Evolutionary conservation across 2,888 invertebrate species (phyloP).

Genomic region (Campoletis raptor): DNA sequence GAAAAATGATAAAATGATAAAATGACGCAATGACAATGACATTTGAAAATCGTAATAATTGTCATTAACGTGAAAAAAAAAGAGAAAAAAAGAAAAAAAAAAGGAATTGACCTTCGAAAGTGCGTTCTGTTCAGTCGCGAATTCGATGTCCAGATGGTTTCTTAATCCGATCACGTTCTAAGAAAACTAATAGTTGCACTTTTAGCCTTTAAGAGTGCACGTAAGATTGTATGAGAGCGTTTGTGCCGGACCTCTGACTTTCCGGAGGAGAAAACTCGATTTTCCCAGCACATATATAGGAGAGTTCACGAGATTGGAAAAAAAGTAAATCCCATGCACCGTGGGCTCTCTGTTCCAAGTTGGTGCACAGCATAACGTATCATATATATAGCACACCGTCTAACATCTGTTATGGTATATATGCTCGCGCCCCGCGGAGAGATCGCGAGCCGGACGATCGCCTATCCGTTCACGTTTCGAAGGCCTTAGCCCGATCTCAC

Average conservation of each 20-base stretch:
- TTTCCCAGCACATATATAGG: constrained; percentile 54
- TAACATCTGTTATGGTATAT: constrained; percentile 28
- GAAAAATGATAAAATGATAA: not conserved
- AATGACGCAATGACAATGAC: not conserved
- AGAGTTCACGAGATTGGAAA: constrained; percentile 36
- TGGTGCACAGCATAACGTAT: constrained; percentile 14
- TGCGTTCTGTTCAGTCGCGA: not conserved
- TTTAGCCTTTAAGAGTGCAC: constrained; percentile 24
- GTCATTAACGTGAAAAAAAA: no score
- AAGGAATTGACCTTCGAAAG: not conserved
- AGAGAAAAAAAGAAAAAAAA: not conserved
- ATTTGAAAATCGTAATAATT: not conserved
- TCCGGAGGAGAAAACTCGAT: constrained; percentile 56
- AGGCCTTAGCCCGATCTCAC: constrained; percentile 58
- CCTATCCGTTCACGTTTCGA: constrained; percentile 58
- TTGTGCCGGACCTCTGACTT: constrained; percentile 46
- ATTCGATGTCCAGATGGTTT: not conserved
- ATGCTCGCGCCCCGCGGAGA: constrained; percentile 51
- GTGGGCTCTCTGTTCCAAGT: constrained; percentile 17
- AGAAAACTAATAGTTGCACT: constrained; percentile 32
- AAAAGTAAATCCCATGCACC: constrained; percentile 33
- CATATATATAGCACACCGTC: constrained; percentile 10
- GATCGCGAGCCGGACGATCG: constrained; percentile 64
- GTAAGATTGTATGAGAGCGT: not conserved
- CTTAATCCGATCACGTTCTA: constrained; percentile 1